A percentile compares a stretch with the other conserved stretches of the same genome.
Evolutionary conservation across 2,888 invertebrate species (phyloP).

Genomic region (Rhamnusium bicolor): DNA sequence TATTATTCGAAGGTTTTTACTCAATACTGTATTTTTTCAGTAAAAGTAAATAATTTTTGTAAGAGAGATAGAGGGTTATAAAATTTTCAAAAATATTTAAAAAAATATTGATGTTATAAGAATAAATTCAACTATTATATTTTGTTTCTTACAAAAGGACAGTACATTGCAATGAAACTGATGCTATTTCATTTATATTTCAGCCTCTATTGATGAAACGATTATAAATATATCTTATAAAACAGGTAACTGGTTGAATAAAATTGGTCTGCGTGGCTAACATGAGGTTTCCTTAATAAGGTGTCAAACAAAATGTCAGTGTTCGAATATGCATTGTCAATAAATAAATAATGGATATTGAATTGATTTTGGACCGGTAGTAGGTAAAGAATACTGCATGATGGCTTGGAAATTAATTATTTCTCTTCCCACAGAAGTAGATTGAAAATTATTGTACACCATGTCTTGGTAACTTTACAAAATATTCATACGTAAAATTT

Average conservation of each 20-base stretch:
- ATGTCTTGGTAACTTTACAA: not conserved
- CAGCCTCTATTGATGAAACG: not conserved
- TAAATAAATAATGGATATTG: constrained; percentile 47
- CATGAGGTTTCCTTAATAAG: constrained; percentile 36
- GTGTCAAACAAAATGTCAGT: constrained; percentile 40
- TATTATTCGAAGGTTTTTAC: no score
- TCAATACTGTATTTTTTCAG: no score
- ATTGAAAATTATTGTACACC: not conserved
- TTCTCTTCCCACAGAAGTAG: not conserved
- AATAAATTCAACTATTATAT: no score
- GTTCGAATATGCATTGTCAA: constrained; percentile 42
- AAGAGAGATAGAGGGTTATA: no score
- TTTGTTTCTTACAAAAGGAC: no score
- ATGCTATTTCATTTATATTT: no score
- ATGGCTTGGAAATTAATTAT: not conserved
- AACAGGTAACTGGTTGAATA: not conserved
- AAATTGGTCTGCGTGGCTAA: not conserved
- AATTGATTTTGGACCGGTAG: constrained; percentile 41
- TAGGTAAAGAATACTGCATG: not conserved
- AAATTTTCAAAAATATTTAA: no score
- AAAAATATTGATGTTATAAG: no score
- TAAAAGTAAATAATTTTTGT: no score
- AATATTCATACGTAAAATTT: not conserved
- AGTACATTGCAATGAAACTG: no score
- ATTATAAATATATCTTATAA: not conserved